Evolutionary conservation across 64 coral and sea anemone genomes (phyloP).

Genomic region (Trachythela sp.): DNA sequence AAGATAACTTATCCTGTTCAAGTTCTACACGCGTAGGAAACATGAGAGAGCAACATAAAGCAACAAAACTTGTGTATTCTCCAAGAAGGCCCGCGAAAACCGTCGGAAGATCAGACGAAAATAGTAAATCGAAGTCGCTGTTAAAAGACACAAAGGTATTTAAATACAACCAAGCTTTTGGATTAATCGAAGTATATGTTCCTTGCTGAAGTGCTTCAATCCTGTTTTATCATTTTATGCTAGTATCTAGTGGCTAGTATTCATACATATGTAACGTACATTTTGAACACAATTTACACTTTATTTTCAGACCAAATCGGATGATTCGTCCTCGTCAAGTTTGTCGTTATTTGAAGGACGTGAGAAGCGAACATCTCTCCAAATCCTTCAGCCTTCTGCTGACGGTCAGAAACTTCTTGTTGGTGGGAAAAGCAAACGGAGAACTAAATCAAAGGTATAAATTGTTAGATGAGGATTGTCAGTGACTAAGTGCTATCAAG

Average conservation of each 20-base stretch:
- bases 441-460: neutral
- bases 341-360: constrained; percentile 14
- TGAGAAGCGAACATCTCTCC: constrained; percentile 77
- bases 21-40: neutral
- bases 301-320: constrained; percentile 48
- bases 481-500: no score
- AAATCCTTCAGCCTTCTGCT: constrained; percentile 87
- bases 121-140: neutral
- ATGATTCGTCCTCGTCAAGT: constrained; percentile 9
- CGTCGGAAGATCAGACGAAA: neutral
- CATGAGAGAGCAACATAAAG: constrained; percentile 9
- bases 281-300: no score
- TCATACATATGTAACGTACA: no score
- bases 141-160: neutral
- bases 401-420: constrained; percentile 75
- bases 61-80: constrained; percentile 1
- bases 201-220: no score
- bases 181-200: no score
- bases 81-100: neutral
- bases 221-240: no score
- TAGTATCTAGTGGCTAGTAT: no score
- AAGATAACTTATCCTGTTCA: neutral
- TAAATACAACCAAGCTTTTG: neutral
- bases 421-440: constrained; percentile 30
- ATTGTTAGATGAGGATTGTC: no score